Conservation (phyloP, 2,113 vertebrate genomes). For the Leptodactylus fuscus region DNA sequence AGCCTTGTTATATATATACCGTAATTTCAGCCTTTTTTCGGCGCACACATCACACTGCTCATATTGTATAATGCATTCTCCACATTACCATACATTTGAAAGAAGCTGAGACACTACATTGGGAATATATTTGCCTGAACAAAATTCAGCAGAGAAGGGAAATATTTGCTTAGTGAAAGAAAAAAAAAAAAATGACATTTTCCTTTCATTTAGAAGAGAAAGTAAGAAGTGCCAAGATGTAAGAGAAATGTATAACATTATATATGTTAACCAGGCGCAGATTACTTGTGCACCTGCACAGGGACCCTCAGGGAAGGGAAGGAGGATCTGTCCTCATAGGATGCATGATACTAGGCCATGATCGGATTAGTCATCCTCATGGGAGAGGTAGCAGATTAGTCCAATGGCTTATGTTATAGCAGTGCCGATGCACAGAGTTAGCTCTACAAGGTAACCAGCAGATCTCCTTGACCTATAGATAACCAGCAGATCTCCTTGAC, state of each 20-base stretch:
- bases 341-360: background rate
- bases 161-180: slow-evolving; percentile 60
- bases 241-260: slow-evolving; percentile 23
- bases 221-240: background rate
- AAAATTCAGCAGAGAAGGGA: slow-evolving; percentile 55
- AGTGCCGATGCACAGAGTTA: background rate
- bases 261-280: background rate
- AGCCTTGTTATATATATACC: slow-evolving; percentile 53
- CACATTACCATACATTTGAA: slow-evolving; percentile 56
- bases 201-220: slow-evolving; percentile 27
- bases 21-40: slow-evolving; percentile 38
- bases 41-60: slow-evolving; percentile 7
- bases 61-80: slow-evolving; percentile 59
- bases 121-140: slow-evolving; percentile 62
- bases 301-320: background rate
- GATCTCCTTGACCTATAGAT: too few relatives aligned
- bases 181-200: slow-evolving; percentile 56
- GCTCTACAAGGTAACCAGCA: background rate
- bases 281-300: background rate
- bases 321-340: background rate
- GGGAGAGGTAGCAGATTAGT: background rate
- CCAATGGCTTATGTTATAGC: background rate
- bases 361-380: background rate
- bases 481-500: too few relatives aligned
- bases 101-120: slow-evolving; percentile 64